Evolutionary conservation across 1,140 invertebrate species (phyloP).

Genomic region (Cepaea nemoralis): DNA sequence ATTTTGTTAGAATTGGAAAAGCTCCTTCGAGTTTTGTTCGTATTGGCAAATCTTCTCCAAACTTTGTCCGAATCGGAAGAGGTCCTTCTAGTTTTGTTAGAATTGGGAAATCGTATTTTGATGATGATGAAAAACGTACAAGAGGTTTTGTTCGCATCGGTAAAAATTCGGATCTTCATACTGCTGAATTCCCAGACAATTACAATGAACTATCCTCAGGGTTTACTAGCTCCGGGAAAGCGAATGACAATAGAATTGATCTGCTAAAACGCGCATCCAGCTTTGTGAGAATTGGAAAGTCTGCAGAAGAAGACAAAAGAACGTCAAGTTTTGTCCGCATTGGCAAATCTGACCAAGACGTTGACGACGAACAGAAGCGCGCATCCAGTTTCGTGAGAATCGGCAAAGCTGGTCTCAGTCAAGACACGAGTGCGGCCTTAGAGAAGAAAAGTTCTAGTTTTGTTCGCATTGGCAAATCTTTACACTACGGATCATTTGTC

Average conservation of each 20-base stretch:
- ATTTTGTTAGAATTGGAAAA: slow-evolving; percentile 44
- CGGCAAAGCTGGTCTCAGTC: slow-evolving; percentile 8
- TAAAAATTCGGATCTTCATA: not conserved
- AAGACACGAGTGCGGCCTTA: not conserved
- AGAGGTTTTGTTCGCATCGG: slow-evolving; percentile 47
- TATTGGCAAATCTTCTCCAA: slow-evolving; percentile 26
- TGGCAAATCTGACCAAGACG: slow-evolving; percentile 27
- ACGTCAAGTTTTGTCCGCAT: slow-evolving; percentile 44
- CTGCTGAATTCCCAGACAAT: slow-evolving; percentile 1
- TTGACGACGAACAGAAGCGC: slow-evolving; percentile 1
- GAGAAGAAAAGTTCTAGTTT: slow-evolving; percentile 38
- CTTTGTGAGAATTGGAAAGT: slow-evolving; percentile 38
- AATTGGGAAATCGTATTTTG: slow-evolving; percentile 37
- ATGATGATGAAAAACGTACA: slow-evolving; percentile 20
- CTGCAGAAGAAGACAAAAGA: slow-evolving; percentile 6
- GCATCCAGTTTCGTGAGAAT: slow-evolving; percentile 46
- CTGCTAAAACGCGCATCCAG: slow-evolving; percentile 22
- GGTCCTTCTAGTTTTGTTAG: slow-evolving; percentile 41
- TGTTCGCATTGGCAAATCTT: slow-evolving; percentile 35
- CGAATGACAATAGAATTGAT: not conserved
- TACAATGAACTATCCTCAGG: not conserved
- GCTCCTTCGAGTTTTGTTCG: slow-evolving; percentile 2
- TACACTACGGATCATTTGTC: no score
- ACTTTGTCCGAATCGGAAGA: slow-evolving; percentile 17
- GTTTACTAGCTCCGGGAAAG: slow-evolving; percentile 40